Percentiles rank a stretch among this genome's conserved stretches.
Conservation (phyloP, 2,113 vertebrate genomes). For the Prinia subflava region DNA sequence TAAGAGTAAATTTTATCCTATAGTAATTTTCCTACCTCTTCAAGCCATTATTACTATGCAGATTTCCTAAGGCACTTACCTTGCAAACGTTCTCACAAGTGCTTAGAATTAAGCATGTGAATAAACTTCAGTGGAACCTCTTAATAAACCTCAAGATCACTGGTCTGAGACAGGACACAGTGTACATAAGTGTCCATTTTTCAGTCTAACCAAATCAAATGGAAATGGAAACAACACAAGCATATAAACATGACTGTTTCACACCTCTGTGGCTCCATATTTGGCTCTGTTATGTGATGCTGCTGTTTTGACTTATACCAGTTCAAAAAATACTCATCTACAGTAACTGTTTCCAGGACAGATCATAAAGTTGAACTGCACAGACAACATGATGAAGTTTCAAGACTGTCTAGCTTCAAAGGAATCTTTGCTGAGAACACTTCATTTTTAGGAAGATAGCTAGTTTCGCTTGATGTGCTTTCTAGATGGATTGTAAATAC, state of each 20-base stretch:
- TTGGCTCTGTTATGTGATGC: not conserved
- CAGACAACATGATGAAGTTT: not conserved
- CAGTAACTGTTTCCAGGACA: not conserved
- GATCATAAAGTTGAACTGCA: not conserved
- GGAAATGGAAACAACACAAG: not conserved
- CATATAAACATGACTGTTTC: not conserved
- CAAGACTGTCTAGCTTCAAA: not conserved
- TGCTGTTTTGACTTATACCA: not conserved
- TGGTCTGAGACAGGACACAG: not conserved
- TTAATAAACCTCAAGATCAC: not conserved
- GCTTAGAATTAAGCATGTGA: not conserved
- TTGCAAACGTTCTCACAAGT: not conserved
- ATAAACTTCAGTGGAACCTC: not conserved
- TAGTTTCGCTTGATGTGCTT: not conserved
- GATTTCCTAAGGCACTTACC: not conserved
- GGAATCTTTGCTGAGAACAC: not conserved
- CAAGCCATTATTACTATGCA: not conserved
- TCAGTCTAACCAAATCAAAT: not conserved
- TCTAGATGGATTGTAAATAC: not conserved
- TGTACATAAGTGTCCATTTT: not conserved
- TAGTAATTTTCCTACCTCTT: slow-evolving; percentile 54
- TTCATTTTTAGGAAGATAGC: not conserved
- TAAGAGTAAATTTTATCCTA: slow-evolving; percentile 45
- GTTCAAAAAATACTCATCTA: not conserved
- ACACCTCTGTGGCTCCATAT: not conserved